A percentile compares a stretch with the other conserved stretches of the same genome.
Evolutionary conservation across 2,797 vertebrate genomes (phyloP).

Genomic region (Crax fasciolata): DNA sequence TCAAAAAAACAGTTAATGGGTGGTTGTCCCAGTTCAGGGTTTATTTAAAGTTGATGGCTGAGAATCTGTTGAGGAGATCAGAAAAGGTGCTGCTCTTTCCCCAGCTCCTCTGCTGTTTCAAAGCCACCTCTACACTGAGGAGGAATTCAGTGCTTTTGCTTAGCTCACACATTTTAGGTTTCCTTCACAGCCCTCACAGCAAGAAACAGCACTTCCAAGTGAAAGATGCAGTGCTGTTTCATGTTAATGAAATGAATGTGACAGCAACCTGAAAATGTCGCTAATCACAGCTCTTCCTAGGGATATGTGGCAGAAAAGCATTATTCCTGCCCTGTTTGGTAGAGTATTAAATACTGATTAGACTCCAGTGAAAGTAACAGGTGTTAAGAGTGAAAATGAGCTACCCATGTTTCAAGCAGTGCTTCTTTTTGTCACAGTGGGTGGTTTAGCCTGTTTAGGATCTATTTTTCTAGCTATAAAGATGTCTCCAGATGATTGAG

Average conservation of each 20-base stretch:
- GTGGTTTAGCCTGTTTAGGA: conserved; percentile 22
- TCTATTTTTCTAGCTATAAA: conserved; percentile 32
- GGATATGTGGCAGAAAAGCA: background rate
- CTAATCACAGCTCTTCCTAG: conserved; percentile 32
- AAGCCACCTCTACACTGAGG: background rate
- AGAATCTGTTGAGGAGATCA: background rate
- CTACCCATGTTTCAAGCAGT: background rate
- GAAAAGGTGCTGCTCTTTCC: background rate
- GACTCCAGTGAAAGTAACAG: conserved; percentile 3
- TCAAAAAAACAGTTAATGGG: background rate
- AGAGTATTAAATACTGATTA: conserved; percentile 27
- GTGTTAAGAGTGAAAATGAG: conserved; percentile 1
- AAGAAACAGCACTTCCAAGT: background rate
- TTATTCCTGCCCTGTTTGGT: conserved; percentile 24
- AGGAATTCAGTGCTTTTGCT: background rate
- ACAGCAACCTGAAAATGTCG: background rate
- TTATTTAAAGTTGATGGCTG: background rate
- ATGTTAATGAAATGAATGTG: conserved; percentile 34
- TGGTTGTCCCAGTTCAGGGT: background rate
- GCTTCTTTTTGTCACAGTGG: background rate
- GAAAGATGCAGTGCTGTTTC: background rate
- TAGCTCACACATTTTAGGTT: background rate
- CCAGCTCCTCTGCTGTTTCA: background rate
- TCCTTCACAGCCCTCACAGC: background rate
- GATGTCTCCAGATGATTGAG: background rate